Evolutionary conservation across 2,888 invertebrate species (phyloP).

Genomic region (Charanyca ferruginea): DNA sequence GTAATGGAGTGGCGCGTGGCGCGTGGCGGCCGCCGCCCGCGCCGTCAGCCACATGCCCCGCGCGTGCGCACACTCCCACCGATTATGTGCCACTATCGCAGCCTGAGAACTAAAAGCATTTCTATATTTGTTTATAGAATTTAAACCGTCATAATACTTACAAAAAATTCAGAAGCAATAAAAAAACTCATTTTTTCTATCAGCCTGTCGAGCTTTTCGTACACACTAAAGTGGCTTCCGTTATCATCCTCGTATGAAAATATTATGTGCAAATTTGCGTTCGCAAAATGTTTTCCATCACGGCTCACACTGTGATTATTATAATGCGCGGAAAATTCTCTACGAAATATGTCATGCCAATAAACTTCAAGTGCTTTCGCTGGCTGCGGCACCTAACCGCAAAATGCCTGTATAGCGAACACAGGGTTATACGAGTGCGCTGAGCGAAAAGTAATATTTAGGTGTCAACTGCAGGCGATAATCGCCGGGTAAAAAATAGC

Average conservation of each 20-base stretch:
- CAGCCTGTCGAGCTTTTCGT: conserved; percentile 8
- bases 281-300: conserved; percentile 61
- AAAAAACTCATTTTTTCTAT: conserved; percentile 15
- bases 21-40: conserved; percentile 69
- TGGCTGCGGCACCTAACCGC: conserved; percentile 74
- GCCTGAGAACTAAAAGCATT: conserved; percentile 79
- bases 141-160: conserved; percentile 25
- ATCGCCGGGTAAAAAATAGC: conserved; percentile 90
- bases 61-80: conserved; percentile 85
- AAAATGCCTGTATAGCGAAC: conserved; percentile 81
- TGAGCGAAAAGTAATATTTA: conserved; percentile 89
- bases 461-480: conserved; percentile 90
- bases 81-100: conserved; percentile 82
- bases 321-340: conserved; percentile 72
- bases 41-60: conserved; percentile 60
- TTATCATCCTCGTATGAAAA: conserved; percentile 54
- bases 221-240: conserved; percentile 41
- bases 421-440: conserved; percentile 69
- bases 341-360: conserved; percentile 81
- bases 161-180: not conserved
- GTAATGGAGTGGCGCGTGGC: conserved; percentile 86
- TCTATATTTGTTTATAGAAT: conserved; percentile 45
- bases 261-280: conserved; percentile 54
- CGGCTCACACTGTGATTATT: conserved; percentile 68
- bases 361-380: conserved; percentile 83